A percentile compares a stretch with the other conserved stretches of the same genome.
These are phyloP conservation scores for Rhopalosiphum nymphaeae DNA, from an alignment of 2,888 invertebrate species.

Conservation along the genomic window DNA sequence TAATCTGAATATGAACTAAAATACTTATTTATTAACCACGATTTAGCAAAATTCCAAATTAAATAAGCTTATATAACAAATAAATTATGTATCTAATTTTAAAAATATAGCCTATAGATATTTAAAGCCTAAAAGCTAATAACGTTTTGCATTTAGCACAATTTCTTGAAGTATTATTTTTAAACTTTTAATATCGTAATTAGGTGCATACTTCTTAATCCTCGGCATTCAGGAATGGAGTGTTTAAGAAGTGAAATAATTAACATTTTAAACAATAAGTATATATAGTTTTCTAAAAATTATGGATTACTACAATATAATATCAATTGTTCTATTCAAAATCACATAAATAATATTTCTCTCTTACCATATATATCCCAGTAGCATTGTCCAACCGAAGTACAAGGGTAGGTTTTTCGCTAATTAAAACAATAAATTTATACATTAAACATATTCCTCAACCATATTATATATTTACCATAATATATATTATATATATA, in stretches of 20 bases:
- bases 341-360: not conserved
- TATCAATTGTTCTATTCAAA: constrained; percentile 5
- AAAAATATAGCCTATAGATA: not conserved
- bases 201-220: not conserved
- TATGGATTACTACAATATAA: not conserved
- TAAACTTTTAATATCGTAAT: not conserved
- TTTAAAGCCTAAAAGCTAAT: too few species aligned
- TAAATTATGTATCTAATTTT: not conserved
- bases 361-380: not conserved
- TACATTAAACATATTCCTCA: not conserved
- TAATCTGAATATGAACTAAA: not conserved
- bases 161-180: not conserved
- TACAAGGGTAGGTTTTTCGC: not conserved
- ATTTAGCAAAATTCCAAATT: not conserved
- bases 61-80: not conserved
- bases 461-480: too few species aligned
- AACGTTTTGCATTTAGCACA: not conserved
- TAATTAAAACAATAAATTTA: not conserved
- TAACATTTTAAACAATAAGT: not conserved
- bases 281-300: not conserved
- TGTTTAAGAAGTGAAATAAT: not conserved
- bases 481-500: too few species aligned
- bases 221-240: not conserved
- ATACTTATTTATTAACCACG: not conserved
- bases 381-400: not conserved